Evolutionary conservation across 2,888 invertebrate genomes (phyloP).

Genomic region (Caenorhabditis sulstoni): DNA sequence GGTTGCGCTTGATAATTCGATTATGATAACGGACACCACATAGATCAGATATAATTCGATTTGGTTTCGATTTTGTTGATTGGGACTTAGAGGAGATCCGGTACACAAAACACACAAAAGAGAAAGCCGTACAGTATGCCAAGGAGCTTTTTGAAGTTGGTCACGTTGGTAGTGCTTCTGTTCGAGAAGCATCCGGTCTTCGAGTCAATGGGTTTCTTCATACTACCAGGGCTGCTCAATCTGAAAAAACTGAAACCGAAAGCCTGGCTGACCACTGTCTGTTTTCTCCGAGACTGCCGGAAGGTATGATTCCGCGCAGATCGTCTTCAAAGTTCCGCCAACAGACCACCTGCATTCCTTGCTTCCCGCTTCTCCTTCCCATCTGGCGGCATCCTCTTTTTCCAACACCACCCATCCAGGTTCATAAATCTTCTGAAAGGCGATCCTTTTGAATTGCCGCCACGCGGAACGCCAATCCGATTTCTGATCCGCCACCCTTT

Average conservation of each 20-base stretch:
- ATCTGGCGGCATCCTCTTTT: conserved; percentile 11
- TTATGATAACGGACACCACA: conserved; percentile 46
- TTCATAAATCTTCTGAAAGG: conserved; percentile 32
- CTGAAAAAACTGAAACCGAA: too few species aligned
- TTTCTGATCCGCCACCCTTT: conserved; percentile 40
- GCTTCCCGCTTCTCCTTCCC: background rate
- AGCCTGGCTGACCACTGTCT: too few species aligned
- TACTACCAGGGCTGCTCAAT: too few species aligned
- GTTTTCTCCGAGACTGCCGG: too few species aligned
- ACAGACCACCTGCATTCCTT: background rate
- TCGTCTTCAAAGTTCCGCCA: too few species aligned
- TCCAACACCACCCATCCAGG: conserved; percentile 18
- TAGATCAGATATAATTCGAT: conserved; percentile 48
- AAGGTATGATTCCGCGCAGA: too few species aligned
- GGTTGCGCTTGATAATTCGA: conserved; percentile 33
- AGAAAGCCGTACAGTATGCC: too few species aligned
- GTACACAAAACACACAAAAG: conserved; percentile 2
- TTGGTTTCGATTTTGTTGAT: conserved; percentile 15
- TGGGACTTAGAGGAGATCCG: conserved; percentile 19
- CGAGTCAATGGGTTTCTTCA: too few species aligned
- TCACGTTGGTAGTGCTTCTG: too few species aligned
- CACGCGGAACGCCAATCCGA: conserved; percentile 29
- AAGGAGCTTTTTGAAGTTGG: too few species aligned
- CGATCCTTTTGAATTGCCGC: conserved; percentile 38
- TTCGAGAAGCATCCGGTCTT: too few species aligned